These are phyloP conservation scores for Antedon mediterranea DNA, from an alignment of 53 echinoderm and acorn worm genomes.

Conservation along the genomic window DNA sequence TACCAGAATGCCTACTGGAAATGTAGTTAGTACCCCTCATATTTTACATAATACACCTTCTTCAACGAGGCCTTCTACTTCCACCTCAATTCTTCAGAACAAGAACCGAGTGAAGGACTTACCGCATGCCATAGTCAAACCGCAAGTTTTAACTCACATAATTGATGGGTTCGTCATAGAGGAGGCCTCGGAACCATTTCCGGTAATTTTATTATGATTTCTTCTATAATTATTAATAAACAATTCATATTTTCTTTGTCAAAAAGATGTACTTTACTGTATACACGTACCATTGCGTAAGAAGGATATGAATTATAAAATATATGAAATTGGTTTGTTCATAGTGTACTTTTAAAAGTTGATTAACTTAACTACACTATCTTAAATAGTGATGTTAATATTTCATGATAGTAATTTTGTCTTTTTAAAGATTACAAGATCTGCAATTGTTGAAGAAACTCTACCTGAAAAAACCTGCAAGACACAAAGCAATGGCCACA, in stretches of 20 bases:
- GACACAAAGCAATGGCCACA: not conserved
- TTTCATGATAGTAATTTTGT: no score
- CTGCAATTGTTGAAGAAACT: not conserved
- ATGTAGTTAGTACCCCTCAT: not conserved
- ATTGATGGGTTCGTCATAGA: conserved; percentile 98
- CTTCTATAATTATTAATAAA: no score
- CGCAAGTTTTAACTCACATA: conserved; percentile 83
- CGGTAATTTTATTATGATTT: conserved; percentile 36
- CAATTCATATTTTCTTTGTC: no score
- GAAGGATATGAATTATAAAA: no score
- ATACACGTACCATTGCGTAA: no score
- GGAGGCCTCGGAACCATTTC: conserved; percentile 88
- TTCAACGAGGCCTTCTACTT: not conserved
- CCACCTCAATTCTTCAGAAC: not conserved
- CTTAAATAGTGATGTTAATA: no score
- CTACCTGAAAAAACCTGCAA: not conserved
- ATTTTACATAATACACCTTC: not conserved
- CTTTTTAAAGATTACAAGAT: not conserved
- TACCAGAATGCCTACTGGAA: not conserved
- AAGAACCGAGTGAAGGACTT: conserved; percentile 25
- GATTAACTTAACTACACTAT: no score
- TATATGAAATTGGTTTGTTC: no score
- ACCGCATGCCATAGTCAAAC: conserved; percentile 80
- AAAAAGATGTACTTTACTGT: no score
- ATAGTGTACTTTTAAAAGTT: no score